A percentile compares a stretch with the other conserved stretches of the same genome.
Evolutionary conservation across 2,113 vertebrate genomes (phyloP).

Genomic region (Poecilia latipinna): DNA sequence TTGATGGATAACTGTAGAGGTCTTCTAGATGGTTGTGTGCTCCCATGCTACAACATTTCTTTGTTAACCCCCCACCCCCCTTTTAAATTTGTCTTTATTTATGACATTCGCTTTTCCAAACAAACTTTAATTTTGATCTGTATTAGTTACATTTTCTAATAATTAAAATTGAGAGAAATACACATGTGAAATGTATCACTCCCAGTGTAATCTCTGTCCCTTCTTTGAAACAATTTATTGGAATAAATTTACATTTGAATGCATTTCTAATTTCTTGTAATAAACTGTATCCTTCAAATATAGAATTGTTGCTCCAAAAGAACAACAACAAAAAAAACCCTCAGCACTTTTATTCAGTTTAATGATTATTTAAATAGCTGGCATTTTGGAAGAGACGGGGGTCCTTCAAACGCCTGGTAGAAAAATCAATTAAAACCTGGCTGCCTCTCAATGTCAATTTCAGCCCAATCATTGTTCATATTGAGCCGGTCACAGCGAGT

Average conservation of each 20-base stretch:
- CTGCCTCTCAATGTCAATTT: slow-evolving; percentile 50
- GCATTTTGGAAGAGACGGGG: slow-evolving; percentile 40
- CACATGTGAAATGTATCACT: too few relatives aligned
- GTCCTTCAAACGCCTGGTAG: slow-evolving; percentile 35
- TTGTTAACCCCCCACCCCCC: too few relatives aligned
- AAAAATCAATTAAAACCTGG: slow-evolving; percentile 60
- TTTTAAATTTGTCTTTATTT: background rate
- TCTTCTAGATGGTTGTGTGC: too few relatives aligned
- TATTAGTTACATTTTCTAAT: background rate
- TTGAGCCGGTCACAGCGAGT: slow-evolving; percentile 21
- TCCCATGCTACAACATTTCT: too few relatives aligned
- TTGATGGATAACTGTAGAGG: too few relatives aligned
- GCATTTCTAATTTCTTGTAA: background rate
- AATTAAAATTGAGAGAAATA: background rate
- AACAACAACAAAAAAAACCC: slow-evolving; percentile 4
- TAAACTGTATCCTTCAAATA: background rate
- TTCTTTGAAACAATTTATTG: background rate
- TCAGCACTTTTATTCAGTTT: slow-evolving; percentile 16
- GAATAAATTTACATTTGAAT: background rate
- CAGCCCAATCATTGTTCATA: slow-evolving; percentile 49
- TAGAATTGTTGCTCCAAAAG: slow-evolving; percentile 26
- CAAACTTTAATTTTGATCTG: background rate
- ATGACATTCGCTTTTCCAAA: background rate
- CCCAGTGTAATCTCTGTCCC: background rate
- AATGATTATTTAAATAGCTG: slow-evolving; percentile 52